Conservation (phyloP, 2,888 invertebrate species). For the Eilema griseolum region DNA sequence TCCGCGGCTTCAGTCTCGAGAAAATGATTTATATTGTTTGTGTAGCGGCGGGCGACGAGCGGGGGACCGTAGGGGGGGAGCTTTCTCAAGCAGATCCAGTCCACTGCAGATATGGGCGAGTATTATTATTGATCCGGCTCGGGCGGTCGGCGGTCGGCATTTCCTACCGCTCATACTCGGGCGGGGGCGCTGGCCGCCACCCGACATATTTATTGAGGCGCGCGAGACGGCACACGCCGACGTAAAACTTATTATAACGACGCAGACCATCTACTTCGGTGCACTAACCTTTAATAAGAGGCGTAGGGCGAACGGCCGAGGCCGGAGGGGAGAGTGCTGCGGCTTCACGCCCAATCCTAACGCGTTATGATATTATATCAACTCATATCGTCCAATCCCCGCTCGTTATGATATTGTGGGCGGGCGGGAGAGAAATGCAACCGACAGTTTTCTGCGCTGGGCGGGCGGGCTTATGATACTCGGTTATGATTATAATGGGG, state of each 20-base stretch:
- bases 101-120: slow-evolving; percentile 87
- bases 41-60: slow-evolving; percentile 67
- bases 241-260: slow-evolving; percentile 81
- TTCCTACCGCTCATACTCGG: slow-evolving; percentile 84
- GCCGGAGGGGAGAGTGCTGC: slow-evolving; percentile 69
- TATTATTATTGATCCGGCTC: slow-evolving; percentile 86
- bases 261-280: slow-evolving; percentile 67
- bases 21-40: slow-evolving; percentile 87
- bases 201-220: slow-evolving; percentile 82
- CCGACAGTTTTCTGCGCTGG: slow-evolving; percentile 75
- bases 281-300: slow-evolving; percentile 80
- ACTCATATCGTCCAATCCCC: slow-evolving; percentile 84
- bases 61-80: slow-evolving; percentile 62
- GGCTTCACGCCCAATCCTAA: slow-evolving; percentile 83
- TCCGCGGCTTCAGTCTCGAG: slow-evolving; percentile 73
- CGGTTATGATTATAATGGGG: slow-evolving; percentile 83
- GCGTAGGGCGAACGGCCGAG: slow-evolving; percentile 59
- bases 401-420: slow-evolving; percentile 86
- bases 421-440: slow-evolving; percentile 74
- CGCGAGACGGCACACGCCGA: slow-evolving; percentile 71
- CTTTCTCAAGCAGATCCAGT: slow-evolving; percentile 85
- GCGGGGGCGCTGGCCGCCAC: slow-evolving; percentile 64
- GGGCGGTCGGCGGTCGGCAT: slow-evolving; percentile 79
- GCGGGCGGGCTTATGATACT: slow-evolving; percentile 85
- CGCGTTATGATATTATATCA: slow-evolving; percentile 89